Evolutionary conservation across 2,888 invertebrate species (phyloP).

Genomic region (Cerastis leucographa): DNA sequence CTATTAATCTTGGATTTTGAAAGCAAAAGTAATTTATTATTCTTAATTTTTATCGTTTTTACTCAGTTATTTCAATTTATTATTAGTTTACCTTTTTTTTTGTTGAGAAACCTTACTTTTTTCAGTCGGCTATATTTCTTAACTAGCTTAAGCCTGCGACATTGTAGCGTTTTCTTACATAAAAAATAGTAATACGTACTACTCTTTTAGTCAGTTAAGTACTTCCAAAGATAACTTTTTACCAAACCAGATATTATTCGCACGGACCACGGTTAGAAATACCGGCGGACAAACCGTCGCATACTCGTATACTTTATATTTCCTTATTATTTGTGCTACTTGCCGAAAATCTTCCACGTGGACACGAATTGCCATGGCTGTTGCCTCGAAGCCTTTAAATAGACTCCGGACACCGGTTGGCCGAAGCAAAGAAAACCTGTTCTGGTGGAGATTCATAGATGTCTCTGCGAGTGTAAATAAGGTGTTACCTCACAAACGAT

Average conservation of each 20-base stretch:
- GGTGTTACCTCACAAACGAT: no score
- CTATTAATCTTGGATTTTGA: background rate
- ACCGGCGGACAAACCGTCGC: background rate
- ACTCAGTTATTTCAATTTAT: background rate
- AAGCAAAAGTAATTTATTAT: background rate
- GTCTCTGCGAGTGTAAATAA: no score
- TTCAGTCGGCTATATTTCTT: background rate
- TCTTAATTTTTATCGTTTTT: background rate
- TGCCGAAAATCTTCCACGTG: no score
- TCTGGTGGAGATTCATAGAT: no score
- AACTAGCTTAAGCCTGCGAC: background rate
- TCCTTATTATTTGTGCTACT: background rate
- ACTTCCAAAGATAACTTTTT: background rate
- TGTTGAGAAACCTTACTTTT: background rate
- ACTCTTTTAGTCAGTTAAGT: background rate
- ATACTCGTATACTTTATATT: background rate
- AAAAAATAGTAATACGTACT: background rate
- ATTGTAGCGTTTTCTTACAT: background rate
- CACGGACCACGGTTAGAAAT: background rate
- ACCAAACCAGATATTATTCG: background rate
- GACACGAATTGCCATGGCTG: no score
- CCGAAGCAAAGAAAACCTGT: no score
- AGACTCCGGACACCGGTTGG: no score
- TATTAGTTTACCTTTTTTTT: background rate
- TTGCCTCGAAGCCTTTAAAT: no score